These are phyloP conservation scores for Microcebus lehilahytsara DNA, from an alignment of 2,113 vertebrate species.

Conservation along the genomic window DNA sequence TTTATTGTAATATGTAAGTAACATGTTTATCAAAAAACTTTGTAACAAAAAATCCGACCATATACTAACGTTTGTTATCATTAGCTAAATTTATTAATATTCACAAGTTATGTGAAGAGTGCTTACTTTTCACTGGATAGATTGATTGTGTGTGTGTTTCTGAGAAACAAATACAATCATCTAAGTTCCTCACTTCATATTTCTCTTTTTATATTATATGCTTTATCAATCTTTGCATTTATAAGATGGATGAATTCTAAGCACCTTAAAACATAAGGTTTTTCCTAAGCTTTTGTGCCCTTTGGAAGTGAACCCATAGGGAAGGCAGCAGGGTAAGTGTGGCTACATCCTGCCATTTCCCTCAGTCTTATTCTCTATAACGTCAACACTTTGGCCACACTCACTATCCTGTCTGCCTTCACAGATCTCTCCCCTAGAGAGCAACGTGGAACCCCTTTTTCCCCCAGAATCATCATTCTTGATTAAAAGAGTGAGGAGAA, in stretches of 20 bases:
- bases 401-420: neutral
- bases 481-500: neutral
- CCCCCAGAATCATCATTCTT: neutral
- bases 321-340: neutral
- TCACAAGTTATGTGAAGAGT: neutral
- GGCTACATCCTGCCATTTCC: neutral
- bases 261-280: neutral
- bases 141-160: neutral
- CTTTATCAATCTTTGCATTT: neutral
- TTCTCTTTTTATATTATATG: neutral
- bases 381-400: neutral
- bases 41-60: neutral
- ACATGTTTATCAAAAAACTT: neutral
- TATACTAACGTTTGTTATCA: neutral
- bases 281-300: neutral
- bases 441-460: too few relatives aligned
- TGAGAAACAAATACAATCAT: neutral
- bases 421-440: neutral
- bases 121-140: neutral
- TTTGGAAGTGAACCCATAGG: neutral
- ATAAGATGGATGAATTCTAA: neutral
- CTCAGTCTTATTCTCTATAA: neutral
- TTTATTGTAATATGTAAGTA: neutral
- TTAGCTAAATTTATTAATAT: neutral
- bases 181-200: neutral